Base-by-base conservation (phyloP, 2,797 vertebrate genomes). In the Podarcis siculus region DNA sequence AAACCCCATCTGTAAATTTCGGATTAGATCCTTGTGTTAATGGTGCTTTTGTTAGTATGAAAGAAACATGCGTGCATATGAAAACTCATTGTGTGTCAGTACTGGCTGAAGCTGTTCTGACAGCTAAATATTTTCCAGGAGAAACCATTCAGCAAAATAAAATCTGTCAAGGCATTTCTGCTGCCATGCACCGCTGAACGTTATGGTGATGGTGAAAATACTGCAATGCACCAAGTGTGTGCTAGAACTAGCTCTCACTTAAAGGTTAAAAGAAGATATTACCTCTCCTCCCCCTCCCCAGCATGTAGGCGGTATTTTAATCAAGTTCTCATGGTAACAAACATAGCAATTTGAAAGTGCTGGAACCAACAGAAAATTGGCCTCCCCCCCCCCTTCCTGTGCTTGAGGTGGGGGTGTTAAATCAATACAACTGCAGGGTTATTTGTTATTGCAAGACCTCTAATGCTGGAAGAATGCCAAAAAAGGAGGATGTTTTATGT, bases 221-320 rank as follows among this genome's bases (percentile, higher is more conserved):
- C 91, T 94, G 92, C 94, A 94, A 92, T 95, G 91, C 92, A 95
- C 91, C 91, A 94, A 95, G 93, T 79, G 35, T 94, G 32, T 94
- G 80, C 86, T 87, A 88, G 86, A 67, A 69, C 86, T 93, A 90
- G 37, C 67, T 82, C 90, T 75, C 87, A 49, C 83, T 91, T 71
- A 77, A 87, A 89, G 77, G 92, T 95, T 92, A 94, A 93, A 93
- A 91, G 76, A 91, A 90, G 86, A 85, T 88, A 83, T 35, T 55
- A 15, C 49, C 49, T 85, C 30, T 82, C 12, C 1, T 76, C 91
- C 86, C 83, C 23, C 5, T 89, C 88, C 90, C 89, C 83, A 91
- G 86, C 90, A 92, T 93, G 90, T 89, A 88, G 89, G 86, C 89
- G 90, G 89, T 90, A 92, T 92, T 94, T 95, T 90, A 95, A 94